These are phyloP conservation scores for Parochlus steinenii DNA, from an alignment of 2,888 invertebrate genomes.

Conservation along the genomic window DNA sequence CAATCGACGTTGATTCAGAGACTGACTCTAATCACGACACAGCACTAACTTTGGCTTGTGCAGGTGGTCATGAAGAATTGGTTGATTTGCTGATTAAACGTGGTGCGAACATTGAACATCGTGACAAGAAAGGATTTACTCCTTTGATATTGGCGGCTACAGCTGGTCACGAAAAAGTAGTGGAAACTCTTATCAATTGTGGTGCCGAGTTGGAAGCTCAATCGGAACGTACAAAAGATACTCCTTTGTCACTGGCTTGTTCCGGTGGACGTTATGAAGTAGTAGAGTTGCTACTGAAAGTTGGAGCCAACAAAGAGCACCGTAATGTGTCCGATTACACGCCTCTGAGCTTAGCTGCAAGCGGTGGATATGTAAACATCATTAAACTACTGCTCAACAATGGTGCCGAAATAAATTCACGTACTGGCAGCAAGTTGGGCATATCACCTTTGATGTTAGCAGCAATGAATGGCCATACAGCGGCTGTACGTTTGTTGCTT, in stretches of 20 bases:
- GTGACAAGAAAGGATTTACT: slow-evolving; percentile 98
- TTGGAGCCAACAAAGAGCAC: slow-evolving; percentile 93
- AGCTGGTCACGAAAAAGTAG: slow-evolving; percentile 78
- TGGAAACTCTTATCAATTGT: slow-evolving; percentile 82
- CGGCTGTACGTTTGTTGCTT: slow-evolving; percentile 82
- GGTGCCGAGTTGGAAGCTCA: slow-evolving; percentile 98
- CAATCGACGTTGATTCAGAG: slow-evolving; percentile 91
- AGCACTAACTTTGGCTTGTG: slow-evolving; percentile 90
- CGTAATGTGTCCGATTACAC: slow-evolving; percentile 99
- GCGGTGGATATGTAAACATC: slow-evolving; percentile 96
- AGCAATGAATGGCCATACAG: slow-evolving; percentile 96
- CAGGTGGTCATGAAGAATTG: slow-evolving; percentile 91
- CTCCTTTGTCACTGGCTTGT: slow-evolving; percentile 91
- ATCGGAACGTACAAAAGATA: slow-evolving; percentile 97
- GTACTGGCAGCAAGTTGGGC: slow-evolving; percentile 91
- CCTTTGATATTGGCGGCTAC: slow-evolving; percentile 94
- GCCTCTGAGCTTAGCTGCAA: slow-evolving; percentile 94
- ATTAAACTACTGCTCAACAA: slow-evolving; percentile 83
- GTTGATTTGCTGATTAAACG: slow-evolving; percentile 81
- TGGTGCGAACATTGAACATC: slow-evolving; percentile 93
- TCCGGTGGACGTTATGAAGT: slow-evolving; percentile 94
- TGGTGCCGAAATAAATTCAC: slow-evolving; percentile 97
- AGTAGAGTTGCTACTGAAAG: slow-evolving; percentile 74
- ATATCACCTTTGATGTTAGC: slow-evolving; percentile 98
- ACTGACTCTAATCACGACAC: slow-evolving; percentile 99